Conservation (phyloP, 2,113 vertebrate species). For the Dicerorhinus sumatrensis region DNA sequence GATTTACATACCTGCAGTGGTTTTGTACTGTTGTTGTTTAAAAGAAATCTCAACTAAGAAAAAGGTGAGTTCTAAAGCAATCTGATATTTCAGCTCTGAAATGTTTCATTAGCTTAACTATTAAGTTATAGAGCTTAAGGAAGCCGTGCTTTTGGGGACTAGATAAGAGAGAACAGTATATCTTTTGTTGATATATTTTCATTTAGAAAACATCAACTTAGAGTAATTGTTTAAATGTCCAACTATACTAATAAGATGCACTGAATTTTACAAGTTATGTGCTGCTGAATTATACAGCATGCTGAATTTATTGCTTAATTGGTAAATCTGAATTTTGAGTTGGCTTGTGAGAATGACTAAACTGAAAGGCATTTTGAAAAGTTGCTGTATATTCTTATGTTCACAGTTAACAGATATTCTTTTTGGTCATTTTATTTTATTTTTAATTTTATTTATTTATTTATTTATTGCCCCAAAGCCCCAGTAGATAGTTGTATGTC, state of each 20-base stretch:
- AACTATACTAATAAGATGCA: constrained; percentile 33
- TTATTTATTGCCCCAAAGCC: too few relatives aligned
- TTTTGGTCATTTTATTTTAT: neutral
- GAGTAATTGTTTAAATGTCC: constrained; percentile 36
- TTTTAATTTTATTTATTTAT: too few relatives aligned
- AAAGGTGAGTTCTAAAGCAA: constrained; percentile 89
- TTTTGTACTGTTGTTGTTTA: constrained; percentile 93
- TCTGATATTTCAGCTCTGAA: constrained; percentile 25
- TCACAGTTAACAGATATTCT: neutral
- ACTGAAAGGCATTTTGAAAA: neutral
- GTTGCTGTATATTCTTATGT: neutral
- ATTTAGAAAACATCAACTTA: constrained; percentile 63
- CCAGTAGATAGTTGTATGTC: too few relatives aligned
- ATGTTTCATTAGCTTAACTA: neutral
- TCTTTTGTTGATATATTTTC: constrained; percentile 46
- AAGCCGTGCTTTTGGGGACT: neutral
- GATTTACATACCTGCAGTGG: constrained; percentile 95
- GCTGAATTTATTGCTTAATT: constrained; percentile 15
- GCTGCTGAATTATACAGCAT: neutral
- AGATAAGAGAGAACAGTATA: neutral
- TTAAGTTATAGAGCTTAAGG: neutral
- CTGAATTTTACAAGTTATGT: constrained; percentile 3
- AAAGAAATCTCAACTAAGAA: constrained; percentile 91
- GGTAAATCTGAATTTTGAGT: neutral
- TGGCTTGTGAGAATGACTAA: neutral